A percentile compares a stretch with the other conserved stretches of the same genome.
Conservation (phyloP, 2,888 invertebrate species). For the Plagodis pulveraria region DNA sequence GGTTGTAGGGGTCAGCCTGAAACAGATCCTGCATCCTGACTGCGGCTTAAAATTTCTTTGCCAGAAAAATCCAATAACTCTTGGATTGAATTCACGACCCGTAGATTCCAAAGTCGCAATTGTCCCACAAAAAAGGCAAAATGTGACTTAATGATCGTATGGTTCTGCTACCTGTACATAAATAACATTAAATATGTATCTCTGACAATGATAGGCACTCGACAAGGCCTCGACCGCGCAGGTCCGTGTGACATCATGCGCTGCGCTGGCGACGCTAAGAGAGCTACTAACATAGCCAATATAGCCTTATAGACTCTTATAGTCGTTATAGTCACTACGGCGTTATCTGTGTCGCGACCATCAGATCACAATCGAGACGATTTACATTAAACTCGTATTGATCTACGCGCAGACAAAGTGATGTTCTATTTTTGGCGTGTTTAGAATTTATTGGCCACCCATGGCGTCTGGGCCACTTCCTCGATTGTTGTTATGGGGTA, state of each 20-base stretch:
- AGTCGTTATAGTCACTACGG: slow-evolving; percentile 17
- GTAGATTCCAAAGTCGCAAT: too few species aligned
- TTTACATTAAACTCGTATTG: slow-evolving; percentile 78
- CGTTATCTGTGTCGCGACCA: slow-evolving; percentile 24
- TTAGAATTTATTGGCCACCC: slow-evolving; percentile 71
- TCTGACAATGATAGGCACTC: slow-evolving; percentile 43
- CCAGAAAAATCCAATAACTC: too few species aligned
- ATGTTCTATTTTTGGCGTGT: slow-evolving; percentile 61
- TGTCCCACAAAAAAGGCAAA: not conserved
- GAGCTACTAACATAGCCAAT: not conserved
- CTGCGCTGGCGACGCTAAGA: slow-evolving; percentile 51
- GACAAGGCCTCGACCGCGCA: slow-evolving; percentile 51
- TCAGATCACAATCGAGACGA: slow-evolving; percentile 75
- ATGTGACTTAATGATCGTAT: not conserved
- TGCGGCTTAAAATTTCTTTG: too few species aligned
- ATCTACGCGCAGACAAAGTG: slow-evolving; percentile 64
- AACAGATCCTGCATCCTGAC: too few species aligned
- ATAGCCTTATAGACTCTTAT: slow-evolving; percentile 3
- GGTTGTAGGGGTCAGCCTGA: too few species aligned
- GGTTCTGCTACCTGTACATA: slow-evolving; percentile 18
- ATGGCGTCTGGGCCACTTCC: slow-evolving; percentile 39
- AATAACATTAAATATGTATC: slow-evolving; percentile 45
- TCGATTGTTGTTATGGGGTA: slow-evolving; percentile 15
- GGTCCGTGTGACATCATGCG: slow-evolving; percentile 68
- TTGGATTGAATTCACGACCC: too few species aligned